phyloP scores from a whole-genome alignment of 2,113 vertebrate species.

The Syrmaticus mikado region DNA sequence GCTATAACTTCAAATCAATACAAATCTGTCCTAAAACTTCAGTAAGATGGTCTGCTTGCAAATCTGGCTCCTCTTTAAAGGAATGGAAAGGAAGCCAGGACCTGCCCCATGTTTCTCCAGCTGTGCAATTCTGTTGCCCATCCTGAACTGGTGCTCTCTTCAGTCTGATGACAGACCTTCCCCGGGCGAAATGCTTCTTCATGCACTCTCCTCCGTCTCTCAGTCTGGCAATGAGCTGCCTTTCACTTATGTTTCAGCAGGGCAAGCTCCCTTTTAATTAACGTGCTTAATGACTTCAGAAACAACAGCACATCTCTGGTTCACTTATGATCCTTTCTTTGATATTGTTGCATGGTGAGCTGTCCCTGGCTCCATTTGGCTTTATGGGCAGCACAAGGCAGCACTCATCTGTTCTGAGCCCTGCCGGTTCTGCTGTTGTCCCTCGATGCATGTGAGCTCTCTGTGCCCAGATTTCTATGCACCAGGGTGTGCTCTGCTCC shows the following conservation, averaged over 20 bases:
- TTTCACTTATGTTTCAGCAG: not conserved
- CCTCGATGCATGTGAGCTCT: not conserved
- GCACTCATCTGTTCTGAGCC: not conserved
- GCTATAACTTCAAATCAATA: constrained; percentile 52
- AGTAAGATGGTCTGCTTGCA: not conserved
- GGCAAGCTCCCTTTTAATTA: not conserved
- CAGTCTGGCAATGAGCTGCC: not conserved
- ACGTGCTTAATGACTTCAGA: not conserved
- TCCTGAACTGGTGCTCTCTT: not conserved
- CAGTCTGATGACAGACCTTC: accelerated
- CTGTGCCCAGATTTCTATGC: accelerated
- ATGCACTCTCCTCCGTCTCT: accelerated
- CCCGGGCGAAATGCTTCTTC: not conserved
- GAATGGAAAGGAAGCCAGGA: not conserved
- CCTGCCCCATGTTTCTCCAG: not conserved
- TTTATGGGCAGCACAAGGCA: accelerated
- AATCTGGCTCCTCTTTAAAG: not conserved
- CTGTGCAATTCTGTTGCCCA: not conserved
- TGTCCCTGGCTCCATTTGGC: not conserved
- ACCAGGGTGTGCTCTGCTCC: accelerated
- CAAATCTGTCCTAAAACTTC: constrained; percentile 27
- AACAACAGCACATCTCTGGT: not conserved
- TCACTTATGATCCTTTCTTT: not conserved
- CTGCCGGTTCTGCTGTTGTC: not conserved
- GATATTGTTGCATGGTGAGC: accelerated